These are phyloP conservation scores for Cisticola juncidis DNA, from an alignment of 2,113 vertebrate genomes.

Conservation along the genomic window DNA sequence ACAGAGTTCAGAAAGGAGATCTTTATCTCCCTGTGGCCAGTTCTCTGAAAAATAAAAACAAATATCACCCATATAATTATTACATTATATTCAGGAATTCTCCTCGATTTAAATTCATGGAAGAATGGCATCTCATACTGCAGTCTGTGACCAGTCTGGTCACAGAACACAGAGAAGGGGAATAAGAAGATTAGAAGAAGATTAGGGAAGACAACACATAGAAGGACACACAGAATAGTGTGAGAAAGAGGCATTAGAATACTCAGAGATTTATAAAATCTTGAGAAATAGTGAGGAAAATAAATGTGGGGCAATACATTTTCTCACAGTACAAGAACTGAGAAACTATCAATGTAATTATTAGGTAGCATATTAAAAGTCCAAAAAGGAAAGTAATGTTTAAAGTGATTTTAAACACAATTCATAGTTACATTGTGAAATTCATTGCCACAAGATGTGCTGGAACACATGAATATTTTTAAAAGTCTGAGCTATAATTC, in stretches of 20 bases:
- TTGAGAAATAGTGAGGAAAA: neutral
- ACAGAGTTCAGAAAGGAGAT: neutral
- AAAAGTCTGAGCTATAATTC: neutral
- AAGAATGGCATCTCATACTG: neutral
- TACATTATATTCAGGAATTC: neutral
- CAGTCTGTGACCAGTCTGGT: neutral
- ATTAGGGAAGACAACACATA: neutral
- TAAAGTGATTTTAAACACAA: neutral
- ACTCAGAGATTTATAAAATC: neutral
- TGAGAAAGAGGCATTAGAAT: neutral
- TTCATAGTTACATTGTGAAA: neutral
- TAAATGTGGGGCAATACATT: neutral
- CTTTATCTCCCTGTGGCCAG: neutral
- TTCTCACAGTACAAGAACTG: neutral
- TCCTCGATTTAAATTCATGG: neutral
- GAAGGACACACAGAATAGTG: neutral
- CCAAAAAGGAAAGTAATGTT: neutral
- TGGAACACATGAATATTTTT: neutral
- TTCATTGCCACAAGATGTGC: neutral
- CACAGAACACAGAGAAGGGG: neutral
- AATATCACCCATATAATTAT: neutral
- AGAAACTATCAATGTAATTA: neutral
- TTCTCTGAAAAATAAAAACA: neutral
- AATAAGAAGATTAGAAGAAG: neutral
- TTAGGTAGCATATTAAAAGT: neutral